Base-by-base conservation (phyloP, 2,888 invertebrate species). In the Anoplius nigerrimus region DNA sequence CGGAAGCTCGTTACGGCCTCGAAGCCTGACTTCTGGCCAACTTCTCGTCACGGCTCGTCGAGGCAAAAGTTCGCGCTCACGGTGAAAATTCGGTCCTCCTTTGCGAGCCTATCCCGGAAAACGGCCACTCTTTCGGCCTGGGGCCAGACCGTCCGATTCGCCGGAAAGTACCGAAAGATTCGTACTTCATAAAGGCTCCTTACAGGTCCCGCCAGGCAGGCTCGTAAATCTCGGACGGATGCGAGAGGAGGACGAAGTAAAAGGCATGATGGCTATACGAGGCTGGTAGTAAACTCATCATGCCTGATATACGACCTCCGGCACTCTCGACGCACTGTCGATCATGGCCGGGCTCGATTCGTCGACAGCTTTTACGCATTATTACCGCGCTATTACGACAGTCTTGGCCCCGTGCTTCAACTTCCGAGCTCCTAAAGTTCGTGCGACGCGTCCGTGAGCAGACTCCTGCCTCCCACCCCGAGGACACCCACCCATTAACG, bases 281-380 rank as follows among this genome's bases (percentile, higher is more conserved):
- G 75, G 67, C 55, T 69, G 70, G 76, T 74, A 22, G 76, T 84
- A 84, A 84, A 84, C 82, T 85, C 83, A 84, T 84, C 81, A 85
- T 85, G 59, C 63, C 69, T 77, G 62, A 75, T 75, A 72, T 71
- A 74, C 66, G 72, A 72, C 75, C 58, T 48, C 58, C 34, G 6
- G 34, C 34, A 34, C 6, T 34, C 34, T 34, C 34, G 34, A 59
- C 57, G 58, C 8, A 56, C 24, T 24, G 59, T 68, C 58, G 69
- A 76, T 75, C 59, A 48, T 72, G 58, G 42, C 16, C 55, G 52
- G 52, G 59, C 27, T 22, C 62, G 64, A 65, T 61, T 67, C 34
- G 22, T 48, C 57, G 65, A 57, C 66, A 65, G 54, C 58, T 62
- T 74, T 75, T 74, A 59, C 71, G 66, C 74, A 21, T 67, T 69